phyloP scores from a whole-genome alignment of 1,140 invertebrate genomes.

The Saccostrea cuccullata region DNA sequence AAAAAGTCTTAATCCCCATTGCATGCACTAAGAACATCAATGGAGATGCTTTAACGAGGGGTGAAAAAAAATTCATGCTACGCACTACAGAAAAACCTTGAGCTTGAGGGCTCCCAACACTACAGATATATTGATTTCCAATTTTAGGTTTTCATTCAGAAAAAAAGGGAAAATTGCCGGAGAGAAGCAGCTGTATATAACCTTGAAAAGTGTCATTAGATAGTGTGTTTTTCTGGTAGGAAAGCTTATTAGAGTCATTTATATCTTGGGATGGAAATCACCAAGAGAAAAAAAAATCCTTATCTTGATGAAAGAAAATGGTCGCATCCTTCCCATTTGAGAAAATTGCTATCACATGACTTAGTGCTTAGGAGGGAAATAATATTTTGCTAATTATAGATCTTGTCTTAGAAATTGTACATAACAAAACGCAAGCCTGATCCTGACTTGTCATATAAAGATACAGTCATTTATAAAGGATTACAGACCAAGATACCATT shows the following conservation, averaged over 20 bases:
- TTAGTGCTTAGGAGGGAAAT: not conserved
- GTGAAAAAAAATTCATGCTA: not conserved
- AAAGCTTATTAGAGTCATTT: not conserved
- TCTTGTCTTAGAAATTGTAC: not conserved
- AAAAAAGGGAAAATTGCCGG: not conserved
- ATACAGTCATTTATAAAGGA: slow-evolving; percentile 8
- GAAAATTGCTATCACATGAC: slow-evolving; percentile 20
- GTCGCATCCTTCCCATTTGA: not conserved
- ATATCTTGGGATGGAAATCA: slow-evolving; percentile 3
- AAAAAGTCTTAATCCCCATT: not conserved
- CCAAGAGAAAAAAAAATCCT: not conserved
- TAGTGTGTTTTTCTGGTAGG: not conserved
- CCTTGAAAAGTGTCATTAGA: slow-evolving; percentile 28
- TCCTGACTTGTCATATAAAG: not conserved
- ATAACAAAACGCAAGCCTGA: not conserved
- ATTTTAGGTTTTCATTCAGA: slow-evolving; percentile 6
- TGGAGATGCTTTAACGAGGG: not conserved
- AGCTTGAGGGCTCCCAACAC: not conserved
- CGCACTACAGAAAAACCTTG: not conserved
- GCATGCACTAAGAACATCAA: not conserved
- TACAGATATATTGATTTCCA: not conserved
- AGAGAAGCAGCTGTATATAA: not conserved
- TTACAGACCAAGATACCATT: not conserved
- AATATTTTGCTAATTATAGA: not conserved
- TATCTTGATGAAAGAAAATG: not conserved